Conservation (phyloP, 92 coral and sea anemone species). For the Epizoanthus ramosus region DNA sequence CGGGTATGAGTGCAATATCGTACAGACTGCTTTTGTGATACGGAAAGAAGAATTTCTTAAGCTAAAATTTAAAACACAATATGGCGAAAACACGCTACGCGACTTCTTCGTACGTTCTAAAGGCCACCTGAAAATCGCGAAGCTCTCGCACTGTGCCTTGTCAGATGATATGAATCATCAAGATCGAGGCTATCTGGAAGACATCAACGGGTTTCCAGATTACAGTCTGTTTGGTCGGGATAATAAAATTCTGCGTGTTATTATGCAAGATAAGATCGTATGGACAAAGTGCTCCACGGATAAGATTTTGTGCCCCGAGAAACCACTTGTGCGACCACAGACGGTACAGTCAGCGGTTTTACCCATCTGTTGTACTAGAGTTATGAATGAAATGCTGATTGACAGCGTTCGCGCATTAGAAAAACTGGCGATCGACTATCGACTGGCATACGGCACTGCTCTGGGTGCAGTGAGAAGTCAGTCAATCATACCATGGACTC, state of each 20-base stretch:
- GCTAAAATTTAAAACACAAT: constrained; percentile 26
- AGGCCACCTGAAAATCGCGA: constrained; percentile 26
- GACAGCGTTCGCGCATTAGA: constrained; percentile 13
- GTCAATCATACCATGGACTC: constrained; percentile 36
- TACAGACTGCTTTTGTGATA: constrained; percentile 36
- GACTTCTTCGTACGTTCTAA: constrained; percentile 32
- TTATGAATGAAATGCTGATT: constrained; percentile 15
- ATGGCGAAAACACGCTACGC: constrained; percentile 32
- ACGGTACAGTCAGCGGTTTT: constrained; percentile 42
- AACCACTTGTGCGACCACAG: constrained; percentile 35
- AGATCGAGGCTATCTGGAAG: constrained; percentile 34
- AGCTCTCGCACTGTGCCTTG: constrained; percentile 28
- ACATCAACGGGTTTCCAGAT: constrained; percentile 31
- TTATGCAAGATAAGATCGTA: constrained; percentile 23
- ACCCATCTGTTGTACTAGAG: constrained; percentile 40
- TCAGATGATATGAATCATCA: constrained; percentile 35
- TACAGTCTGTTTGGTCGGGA: constrained; percentile 41
- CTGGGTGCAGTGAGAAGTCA: constrained; percentile 13
- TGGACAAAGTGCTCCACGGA: constrained; percentile 31
- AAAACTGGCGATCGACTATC: constrained; percentile 20
- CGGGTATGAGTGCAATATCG: constrained; percentile 38
- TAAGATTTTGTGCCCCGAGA: constrained; percentile 22
- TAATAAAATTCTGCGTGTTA: constrained; percentile 41
- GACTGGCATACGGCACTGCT: constrained; percentile 28
- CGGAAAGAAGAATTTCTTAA: constrained; percentile 28